phyloP scores from a whole-genome alignment of 2,888 invertebrate genomes.

The Lasius fuliginosus region DNA sequence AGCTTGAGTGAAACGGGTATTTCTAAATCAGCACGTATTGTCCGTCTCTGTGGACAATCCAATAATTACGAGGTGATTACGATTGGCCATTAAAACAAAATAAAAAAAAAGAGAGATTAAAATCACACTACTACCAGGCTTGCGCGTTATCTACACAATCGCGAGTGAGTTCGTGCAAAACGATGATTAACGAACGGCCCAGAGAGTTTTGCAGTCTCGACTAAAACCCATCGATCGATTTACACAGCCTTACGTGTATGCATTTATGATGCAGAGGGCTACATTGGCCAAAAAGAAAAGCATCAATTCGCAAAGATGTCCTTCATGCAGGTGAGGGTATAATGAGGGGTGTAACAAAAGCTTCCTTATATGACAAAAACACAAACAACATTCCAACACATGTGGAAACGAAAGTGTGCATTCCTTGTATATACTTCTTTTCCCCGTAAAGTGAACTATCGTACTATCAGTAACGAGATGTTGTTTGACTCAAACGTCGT shows the following conservation, averaged over 20 bases:
- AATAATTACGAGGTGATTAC: not conserved
- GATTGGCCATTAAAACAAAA: constrained; percentile 27
- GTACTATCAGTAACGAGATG: constrained; percentile 43
- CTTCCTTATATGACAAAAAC: constrained; percentile 76
- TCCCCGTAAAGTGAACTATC: constrained; percentile 39
- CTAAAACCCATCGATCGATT: constrained; percentile 47
- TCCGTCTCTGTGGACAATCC: constrained; percentile 12
- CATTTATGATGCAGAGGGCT: constrained; percentile 70
- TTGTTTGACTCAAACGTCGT: constrained; percentile 26
- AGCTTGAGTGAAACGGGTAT: not conserved
- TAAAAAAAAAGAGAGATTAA: constrained; percentile 36
- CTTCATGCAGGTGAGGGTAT: constrained; percentile 84
- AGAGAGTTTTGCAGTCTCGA: constrained; percentile 40
- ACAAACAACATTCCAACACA: constrained; percentile 77
- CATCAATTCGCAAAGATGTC: constrained; percentile 77
- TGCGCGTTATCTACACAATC: constrained; percentile 57
- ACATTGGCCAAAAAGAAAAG: constrained; percentile 73
- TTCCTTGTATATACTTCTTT: constrained; percentile 64
- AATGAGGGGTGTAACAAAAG: constrained; percentile 79
- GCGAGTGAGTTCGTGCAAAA: constrained; percentile 60
- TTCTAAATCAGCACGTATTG: not conserved
- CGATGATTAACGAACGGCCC: constrained; percentile 47
- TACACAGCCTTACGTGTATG: constrained; percentile 57
- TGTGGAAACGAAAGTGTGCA: constrained; percentile 76
- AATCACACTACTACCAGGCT: constrained; percentile 58